Percentiles rank a stretch among this genome's conserved stretches.
phyloP scores from a whole-genome alignment of 1,140 invertebrate species.

The Aricia agestis region DNA sequence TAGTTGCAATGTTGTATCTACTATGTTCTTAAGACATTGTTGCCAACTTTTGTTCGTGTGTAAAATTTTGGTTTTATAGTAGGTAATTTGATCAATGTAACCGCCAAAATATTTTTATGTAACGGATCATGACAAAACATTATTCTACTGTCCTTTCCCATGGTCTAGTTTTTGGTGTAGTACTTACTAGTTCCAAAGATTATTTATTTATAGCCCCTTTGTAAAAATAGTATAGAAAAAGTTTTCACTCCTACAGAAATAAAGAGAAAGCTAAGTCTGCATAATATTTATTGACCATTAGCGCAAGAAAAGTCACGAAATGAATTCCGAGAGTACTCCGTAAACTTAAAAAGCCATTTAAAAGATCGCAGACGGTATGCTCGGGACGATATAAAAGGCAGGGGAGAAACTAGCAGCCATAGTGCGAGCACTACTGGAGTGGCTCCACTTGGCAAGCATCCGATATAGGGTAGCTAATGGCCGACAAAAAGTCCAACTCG shows the following conservation, averaged over 20 bases:
- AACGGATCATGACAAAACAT: not conserved
- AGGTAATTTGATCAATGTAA: not conserved
- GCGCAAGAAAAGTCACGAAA: not conserved
- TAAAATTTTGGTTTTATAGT: not conserved
- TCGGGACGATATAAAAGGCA: slow-evolving; percentile 16
- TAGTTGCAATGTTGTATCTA: not conserved
- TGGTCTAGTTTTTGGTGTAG: too few species aligned
- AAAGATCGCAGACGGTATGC: not conserved
- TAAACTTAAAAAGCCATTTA: slow-evolving; percentile 11
- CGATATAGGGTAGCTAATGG: slow-evolving; percentile 37
- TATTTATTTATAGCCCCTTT: too few species aligned
- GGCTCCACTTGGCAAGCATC: slow-evolving; percentile 35
- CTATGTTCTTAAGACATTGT: not conserved
- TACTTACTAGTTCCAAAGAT: too few species aligned
- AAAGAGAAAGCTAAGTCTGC: not conserved
- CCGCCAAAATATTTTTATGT: not conserved
- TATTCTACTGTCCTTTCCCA: too few species aligned
- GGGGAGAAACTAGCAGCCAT: slow-evolving; percentile 26
- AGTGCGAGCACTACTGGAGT: slow-evolving; percentile 24
- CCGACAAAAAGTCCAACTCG: slow-evolving; percentile 28
- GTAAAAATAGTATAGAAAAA: not conserved
- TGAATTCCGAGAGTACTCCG: slow-evolving; percentile 1
- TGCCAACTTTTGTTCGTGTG: not conserved
- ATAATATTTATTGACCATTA: not conserved
- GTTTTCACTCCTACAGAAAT: not conserved